A percentile compares a stretch with the other conserved stretches of the same genome.
These are phyloP conservation scores for Myoxocephalus aenaeus DNA, from an alignment of 2,797 vertebrate species.

Conservation along the genomic window DNA sequence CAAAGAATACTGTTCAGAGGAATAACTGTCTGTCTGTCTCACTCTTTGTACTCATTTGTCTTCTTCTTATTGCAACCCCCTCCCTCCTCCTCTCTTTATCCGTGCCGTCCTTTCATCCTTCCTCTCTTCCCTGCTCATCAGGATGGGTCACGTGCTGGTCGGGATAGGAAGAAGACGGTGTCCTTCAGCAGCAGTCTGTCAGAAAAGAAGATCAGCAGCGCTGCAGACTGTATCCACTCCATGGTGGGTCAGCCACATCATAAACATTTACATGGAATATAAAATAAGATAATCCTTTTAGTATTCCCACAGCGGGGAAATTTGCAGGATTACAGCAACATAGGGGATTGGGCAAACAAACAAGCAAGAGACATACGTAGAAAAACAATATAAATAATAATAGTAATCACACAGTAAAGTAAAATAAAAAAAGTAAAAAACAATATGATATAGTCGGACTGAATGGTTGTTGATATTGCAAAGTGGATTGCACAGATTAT, in stretches of 20 bases:
- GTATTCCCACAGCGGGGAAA: neutral
- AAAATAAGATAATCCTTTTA: neutral
- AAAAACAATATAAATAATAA: neutral
- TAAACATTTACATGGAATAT: slow-evolving; percentile 31
- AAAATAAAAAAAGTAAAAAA: neutral
- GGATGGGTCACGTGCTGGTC: slow-evolving; percentile 92
- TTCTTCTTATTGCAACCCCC: neutral
- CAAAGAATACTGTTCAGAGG: slow-evolving; percentile 26
- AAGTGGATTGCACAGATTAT: no score
- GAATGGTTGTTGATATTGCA: neutral
- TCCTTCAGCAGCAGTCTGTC: slow-evolving; percentile 96
- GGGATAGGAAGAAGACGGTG: slow-evolving; percentile 95
- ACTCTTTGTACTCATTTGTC: slow-evolving; percentile 14
- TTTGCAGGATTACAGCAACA: neutral
- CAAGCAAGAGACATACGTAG: neutral
- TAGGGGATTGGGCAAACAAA: neutral
- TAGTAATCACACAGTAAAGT: neutral
- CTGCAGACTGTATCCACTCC: slow-evolving; percentile 92
- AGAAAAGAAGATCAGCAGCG: slow-evolving; percentile 95
- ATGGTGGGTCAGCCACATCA: slow-evolving; percentile 83
- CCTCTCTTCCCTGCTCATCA: slow-evolving; percentile 45
- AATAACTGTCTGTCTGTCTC: slow-evolving; percentile 30
- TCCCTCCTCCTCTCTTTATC: slow-evolving; percentile 19
- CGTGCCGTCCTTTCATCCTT: slow-evolving; percentile 14
- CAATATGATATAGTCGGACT: neutral